A percentile compares a stretch with the other conserved stretches of the same genome.
Conservation (phyloP, 2,888 invertebrate genomes). For the Drosophila paramelanica region DNA sequence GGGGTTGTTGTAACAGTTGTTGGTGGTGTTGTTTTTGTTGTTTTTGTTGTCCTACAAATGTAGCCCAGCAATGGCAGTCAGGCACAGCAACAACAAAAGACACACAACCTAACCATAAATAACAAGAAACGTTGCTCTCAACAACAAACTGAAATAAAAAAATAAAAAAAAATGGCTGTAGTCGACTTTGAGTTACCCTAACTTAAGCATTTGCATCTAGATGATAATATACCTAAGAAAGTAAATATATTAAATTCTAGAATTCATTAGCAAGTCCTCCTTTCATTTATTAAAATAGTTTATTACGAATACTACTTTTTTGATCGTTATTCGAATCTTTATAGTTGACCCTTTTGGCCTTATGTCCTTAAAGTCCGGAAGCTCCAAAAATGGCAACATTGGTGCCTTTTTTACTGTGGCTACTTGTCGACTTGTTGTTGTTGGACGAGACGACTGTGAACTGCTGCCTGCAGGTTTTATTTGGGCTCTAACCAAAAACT, state of each 20-base stretch:
- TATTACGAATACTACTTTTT: background rate
- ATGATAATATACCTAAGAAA: background rate
- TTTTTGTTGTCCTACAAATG: conserved; percentile 39
- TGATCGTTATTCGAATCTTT: background rate
- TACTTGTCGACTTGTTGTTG: conserved; percentile 37
- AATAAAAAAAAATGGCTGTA: background rate
- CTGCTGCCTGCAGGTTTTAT: conserved; percentile 76
- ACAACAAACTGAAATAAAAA: conserved; percentile 30
- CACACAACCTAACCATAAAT: conserved; percentile 69
- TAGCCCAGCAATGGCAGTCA: conserved; percentile 69
- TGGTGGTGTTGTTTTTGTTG: conserved; percentile 29
- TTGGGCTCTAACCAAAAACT: conserved; percentile 55
- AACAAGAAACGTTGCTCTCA: conserved; percentile 65
- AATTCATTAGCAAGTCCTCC: background rate
- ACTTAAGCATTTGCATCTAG: too few relatives aligned
- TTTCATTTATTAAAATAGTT: background rate
- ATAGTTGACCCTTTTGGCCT: conserved; percentile 5
- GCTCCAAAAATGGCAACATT: conserved; percentile 48
- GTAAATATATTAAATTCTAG: too few relatives aligned
- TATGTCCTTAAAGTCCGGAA: conserved; percentile 26
- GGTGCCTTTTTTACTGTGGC: conserved; percentile 43
- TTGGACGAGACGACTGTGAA: conserved; percentile 19
- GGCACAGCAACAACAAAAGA: conserved; percentile 44
- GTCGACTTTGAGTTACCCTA: conserved; percentile 28
- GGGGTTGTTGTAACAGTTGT: conserved; percentile 38